Evolutionary conservation across 2,113 vertebrate genomes (phyloP).

Genomic region (Laticauda laticaudata): DNA sequence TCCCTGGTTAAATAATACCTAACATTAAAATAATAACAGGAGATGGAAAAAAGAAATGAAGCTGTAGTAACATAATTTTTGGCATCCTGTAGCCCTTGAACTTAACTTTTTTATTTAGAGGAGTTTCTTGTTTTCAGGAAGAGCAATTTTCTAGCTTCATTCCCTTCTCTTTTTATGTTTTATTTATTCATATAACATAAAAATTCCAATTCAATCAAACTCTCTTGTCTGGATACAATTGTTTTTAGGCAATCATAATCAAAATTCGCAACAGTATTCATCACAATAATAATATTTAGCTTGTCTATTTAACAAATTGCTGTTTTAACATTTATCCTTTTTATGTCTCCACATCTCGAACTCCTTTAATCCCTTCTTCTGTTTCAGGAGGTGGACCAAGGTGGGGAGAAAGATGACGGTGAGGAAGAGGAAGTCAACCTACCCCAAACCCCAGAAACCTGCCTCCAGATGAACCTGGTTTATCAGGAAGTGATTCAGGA

Average conservation of each 20-base stretch:
- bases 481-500: slow-evolving; percentile 84
- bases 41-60: neutral
- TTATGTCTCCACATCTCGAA: too few relatives aligned
- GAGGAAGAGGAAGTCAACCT: slow-evolving; percentile 63
- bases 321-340: too few relatives aligned
- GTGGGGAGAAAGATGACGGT: slow-evolving; percentile 30
- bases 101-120: neutral
- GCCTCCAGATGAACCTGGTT: slow-evolving; percentile 84
- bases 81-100: neutral
- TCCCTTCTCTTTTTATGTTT: too few relatives aligned
- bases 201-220: too few relatives aligned
- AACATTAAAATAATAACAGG: neutral
- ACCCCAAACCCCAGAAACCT: slow-evolving; percentile 76
- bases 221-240: too few relatives aligned
- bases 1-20: neutral
- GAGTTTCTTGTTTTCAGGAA: neutral
- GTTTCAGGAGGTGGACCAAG: slow-evolving; percentile 40
- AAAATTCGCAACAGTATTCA: too few relatives aligned
- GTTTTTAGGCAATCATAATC: too few relatives aligned
- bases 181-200: too few relatives aligned
- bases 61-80: too few relatives aligned
- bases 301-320: too few relatives aligned
- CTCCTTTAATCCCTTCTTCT: neutral
- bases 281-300: too few relatives aligned
- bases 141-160: neutral